Percentiles rank a stretch among this genome's conserved stretches.
These are phyloP conservation scores for Ardeotis arabs DNA, from an alignment of 2,113 vertebrate genomes.

Conservation along the genomic window DNA sequence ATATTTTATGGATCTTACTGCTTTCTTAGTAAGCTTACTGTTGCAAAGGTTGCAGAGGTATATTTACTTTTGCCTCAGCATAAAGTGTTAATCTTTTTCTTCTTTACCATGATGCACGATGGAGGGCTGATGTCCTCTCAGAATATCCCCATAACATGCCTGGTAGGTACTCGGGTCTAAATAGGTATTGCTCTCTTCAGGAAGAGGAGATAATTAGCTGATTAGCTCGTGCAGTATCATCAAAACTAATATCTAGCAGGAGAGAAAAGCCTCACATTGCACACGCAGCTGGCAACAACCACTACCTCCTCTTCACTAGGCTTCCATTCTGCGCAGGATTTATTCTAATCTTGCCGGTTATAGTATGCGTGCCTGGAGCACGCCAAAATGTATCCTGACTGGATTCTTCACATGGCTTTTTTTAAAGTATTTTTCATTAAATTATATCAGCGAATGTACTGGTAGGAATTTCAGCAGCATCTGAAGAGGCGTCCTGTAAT, in stretches of 20 bases:
- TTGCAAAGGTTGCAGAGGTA: not conserved
- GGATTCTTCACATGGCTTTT: not conserved
- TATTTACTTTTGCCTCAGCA: not conserved
- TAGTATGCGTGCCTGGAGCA: not conserved
- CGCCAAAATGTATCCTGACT: not conserved
- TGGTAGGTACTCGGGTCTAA: rapidly evolving
- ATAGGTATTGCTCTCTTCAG: not conserved
- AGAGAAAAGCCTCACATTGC: not conserved
- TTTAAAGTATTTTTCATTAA: not conserved
- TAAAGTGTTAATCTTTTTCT: not conserved
- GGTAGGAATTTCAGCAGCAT: not conserved
- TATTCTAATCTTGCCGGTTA: not conserved
- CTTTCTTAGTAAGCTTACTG: not conserved
- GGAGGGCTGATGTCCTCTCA: not conserved
- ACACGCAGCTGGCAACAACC: not conserved
- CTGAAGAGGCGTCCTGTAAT: not conserved
- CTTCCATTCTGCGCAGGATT: not conserved
- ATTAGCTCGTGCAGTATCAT: not conserved
- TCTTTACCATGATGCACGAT: not conserved
- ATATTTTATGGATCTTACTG: not conserved
- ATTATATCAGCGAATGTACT: not conserved
- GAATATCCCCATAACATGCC: not conserved
- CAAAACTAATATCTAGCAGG: not conserved
- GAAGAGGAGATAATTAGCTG: not conserved
- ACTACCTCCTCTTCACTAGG: not conserved